Conservation (phyloP, 2,113 vertebrate genomes). For the Centrocercus urophasianus region DNA sequence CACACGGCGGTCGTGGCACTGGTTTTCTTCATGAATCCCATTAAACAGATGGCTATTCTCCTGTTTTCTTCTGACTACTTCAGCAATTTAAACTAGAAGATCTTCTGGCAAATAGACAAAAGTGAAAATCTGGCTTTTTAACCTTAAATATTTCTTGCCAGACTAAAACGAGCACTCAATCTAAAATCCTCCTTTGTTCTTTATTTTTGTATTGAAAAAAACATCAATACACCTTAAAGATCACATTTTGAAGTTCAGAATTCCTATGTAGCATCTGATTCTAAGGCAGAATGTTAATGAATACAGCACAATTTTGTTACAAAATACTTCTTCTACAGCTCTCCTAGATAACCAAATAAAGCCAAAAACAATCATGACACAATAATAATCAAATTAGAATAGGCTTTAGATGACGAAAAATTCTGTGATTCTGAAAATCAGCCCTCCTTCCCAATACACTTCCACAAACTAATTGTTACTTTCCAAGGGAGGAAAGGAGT, state of each 20-base stretch:
- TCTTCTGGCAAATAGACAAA: background rate
- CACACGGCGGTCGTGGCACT: background rate
- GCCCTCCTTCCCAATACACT: background rate
- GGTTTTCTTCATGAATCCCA: background rate
- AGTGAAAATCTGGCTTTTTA: constrained; percentile 18
- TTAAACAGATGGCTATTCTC: constrained; percentile 31
- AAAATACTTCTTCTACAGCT: background rate
- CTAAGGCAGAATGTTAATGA: background rate
- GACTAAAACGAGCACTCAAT: background rate
- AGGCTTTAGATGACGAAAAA: background rate
- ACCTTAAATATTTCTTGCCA: background rate
- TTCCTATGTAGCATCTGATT: background rate
- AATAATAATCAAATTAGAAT: background rate
- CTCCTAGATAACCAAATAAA: background rate
- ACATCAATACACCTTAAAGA: background rate
- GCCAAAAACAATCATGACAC: background rate
- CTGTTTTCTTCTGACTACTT: background rate
- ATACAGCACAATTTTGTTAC: background rate
- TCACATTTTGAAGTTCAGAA: background rate
- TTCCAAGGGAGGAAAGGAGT: background rate
- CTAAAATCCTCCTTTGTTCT: background rate
- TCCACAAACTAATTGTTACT: constrained; percentile 9
- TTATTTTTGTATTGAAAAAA: background rate
- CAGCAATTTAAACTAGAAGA: constrained; percentile 16
- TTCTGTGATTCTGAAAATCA: constrained; percentile 7